Evolutionary conservation across 2,888 invertebrate species (phyloP), one percentile per base, ranked within the genome.

Genomic region (Phengaris arion): DNA sequence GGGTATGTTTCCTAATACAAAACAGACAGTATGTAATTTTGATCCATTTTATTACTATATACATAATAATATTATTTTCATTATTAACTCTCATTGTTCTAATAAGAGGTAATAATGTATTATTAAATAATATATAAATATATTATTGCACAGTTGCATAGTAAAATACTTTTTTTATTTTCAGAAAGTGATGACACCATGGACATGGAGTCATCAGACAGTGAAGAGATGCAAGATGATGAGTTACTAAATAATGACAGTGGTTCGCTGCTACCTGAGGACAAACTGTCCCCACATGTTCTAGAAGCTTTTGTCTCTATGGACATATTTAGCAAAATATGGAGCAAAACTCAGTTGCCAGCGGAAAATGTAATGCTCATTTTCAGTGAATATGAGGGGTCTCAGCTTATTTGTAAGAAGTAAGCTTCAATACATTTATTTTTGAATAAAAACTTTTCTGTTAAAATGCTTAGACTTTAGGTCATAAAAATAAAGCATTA

Each of bases 291-390:
- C 0, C 82, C 94, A 54, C 94, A 95, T 82, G 86, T 96, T 4
- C 86, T 95, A 77, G 95, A 96, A 87, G 94, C 94, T 9, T 91
- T 96, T 46, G 90, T 94, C 74, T 93, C 94, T 8, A 86, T 94
- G 75, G 93, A 94, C 74, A 85, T 96, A 78, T 93, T 96, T 79
- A 90, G 94, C 22, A 96, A 95, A 89, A 94, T 96, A 64, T 93
- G 94, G 89, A 87, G 90, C 6, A 94, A 94, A 80, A 94, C 94
- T 59, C 86, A 89, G 74, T 78, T 91, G 51, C 93, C 95, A 9
- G 93, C 95, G 1, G 94, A 94, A 77, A 94, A 94, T 87, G 94
- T 95, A 0, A 81, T 89, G 79, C 86, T 94, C 81, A 94, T 94
- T 82, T 86, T 95, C 48, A 90, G 91, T 74, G 93, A 94, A 80